Conservation (phyloP, 2,888 invertebrate genomes). For the Aporophyla nigra region DNA sequence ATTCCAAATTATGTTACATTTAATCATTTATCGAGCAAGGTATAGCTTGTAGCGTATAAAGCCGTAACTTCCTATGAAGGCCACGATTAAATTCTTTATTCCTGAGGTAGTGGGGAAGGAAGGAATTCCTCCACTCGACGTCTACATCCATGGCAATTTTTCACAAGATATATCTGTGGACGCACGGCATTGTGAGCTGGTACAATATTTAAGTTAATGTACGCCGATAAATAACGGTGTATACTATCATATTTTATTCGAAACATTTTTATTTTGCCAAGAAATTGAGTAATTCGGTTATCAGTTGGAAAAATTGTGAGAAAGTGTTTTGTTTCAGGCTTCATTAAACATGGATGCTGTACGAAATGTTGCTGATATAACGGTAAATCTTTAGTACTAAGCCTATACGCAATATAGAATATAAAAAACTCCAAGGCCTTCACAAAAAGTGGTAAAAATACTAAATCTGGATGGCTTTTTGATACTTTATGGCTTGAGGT, state of each 20-base stretch:
- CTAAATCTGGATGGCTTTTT: constrained; percentile 25
- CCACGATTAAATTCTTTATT: constrained; percentile 83
- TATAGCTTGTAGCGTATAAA: constrained; percentile 72
- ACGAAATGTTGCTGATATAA: constrained; percentile 30
- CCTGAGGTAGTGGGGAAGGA: constrained; percentile 70
- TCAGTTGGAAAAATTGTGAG: constrained; percentile 50
- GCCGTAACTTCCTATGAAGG: constrained; percentile 79
- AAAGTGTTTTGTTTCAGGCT: constrained; percentile 61
- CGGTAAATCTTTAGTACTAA: constrained; percentile 21
- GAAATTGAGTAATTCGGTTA: constrained; percentile 57
- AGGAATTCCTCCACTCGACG: constrained; percentile 80
- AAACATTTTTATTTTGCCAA: constrained; percentile 57
- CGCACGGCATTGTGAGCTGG: constrained; percentile 64
- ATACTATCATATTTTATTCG: constrained; percentile 54
- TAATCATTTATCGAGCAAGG: constrained; percentile 57
- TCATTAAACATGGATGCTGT: constrained; percentile 63
- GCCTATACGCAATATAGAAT: constrained; percentile 16
- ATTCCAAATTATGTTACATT: constrained; percentile 47
- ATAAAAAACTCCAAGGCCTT: constrained; percentile 21
- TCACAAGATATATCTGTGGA: constrained; percentile 75
- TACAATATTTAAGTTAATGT: constrained; percentile 71
- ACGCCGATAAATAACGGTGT: constrained; percentile 61
- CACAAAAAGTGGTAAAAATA: constrained; percentile 14
- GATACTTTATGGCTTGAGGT: constrained; percentile 10
- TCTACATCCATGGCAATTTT: constrained; percentile 85